Base-by-base conservation (phyloP, 2,113 vertebrate species). In the Ranitomeya variabilis region DNA sequence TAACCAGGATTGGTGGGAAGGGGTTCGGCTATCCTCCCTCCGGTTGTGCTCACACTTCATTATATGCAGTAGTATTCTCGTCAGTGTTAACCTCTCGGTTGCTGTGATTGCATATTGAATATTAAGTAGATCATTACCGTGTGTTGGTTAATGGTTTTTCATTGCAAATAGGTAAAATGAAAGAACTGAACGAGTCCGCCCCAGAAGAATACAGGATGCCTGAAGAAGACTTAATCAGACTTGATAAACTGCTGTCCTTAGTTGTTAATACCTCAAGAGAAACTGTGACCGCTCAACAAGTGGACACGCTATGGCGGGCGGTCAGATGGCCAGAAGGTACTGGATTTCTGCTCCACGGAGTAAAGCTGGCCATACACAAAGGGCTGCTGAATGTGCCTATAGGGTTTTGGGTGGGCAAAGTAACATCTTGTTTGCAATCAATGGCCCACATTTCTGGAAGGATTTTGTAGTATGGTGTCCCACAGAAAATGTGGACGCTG, bases 321-420 rank as follows among this genome's bases (percentile, higher is more conserved):
- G 87, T 97, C 86, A 97, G 97, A 90, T 99, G 97, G 98, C 98
- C 98, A 90, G 97, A 99, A 95, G 96, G 96, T 96, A 95, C 51
- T n/a, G n/a, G 12, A 54, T 69, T 57, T 26, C 1, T 21, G 18
- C 19, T 21, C 16, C 18, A 4, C 18, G 62, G 62, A 64, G 37
- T 45, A 45, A 45, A 45, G 37, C 37, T 45, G 37, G 37, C 37
- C 37, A 45, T 45, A 45, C 37, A 45, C 1, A 45, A 45, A 45
- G 37, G 37, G 37, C 37, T 45, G 37, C 37, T 45, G 37, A 45
- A 45, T 45, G 37, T 45, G 37, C 37, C 37, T 45, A 45, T 45
- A 3, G 37, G 37, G 37, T 45, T 45, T 45, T 45, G 37, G 37
- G 37, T 45, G 37, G 37, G 37, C 37, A 45, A 5, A 45, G 37